A percentile compares a stretch with the other conserved stretches of the same genome.
These are phyloP conservation scores for Macrosiphum euphorbiae DNA, from an alignment of 2,888 invertebrate genomes.

Conservation along the genomic window DNA sequence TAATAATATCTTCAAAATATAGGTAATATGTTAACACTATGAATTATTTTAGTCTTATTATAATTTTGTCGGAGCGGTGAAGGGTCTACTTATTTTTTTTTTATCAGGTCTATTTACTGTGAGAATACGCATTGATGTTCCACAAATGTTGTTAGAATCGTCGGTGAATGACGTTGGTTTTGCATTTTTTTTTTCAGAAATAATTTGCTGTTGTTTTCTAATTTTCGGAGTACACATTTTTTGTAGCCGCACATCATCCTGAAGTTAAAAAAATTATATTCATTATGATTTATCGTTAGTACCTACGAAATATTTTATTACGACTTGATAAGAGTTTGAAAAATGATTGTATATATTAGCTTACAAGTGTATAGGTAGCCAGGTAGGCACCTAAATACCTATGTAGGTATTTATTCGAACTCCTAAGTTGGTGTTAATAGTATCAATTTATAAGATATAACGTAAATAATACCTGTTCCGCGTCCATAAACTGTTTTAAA, in stretches of 20 bases:
- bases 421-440: not conserved
- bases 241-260: conserved; percentile 39
- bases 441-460: not conserved
- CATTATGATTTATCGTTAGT: not conserved
- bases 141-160: not conserved
- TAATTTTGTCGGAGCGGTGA: conserved; percentile 29
- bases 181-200: not conserved
- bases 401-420: not conserved
- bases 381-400: no score
- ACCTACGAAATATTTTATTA: not conserved
- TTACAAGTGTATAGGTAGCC: not conserved
- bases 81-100: conserved; percentile 9
- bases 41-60: not conserved
- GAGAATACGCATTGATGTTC: conserved; percentile 36
- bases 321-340: not conserved
- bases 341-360: not conserved
- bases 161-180: not conserved
- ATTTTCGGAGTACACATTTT: conserved; percentile 50
- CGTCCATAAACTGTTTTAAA: conserved; percentile 53
- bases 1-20: not conserved
- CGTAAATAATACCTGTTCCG: conserved; percentile 38
- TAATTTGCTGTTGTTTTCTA: not conserved
- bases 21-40: not conserved
- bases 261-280: not conserved
- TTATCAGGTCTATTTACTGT: conserved; percentile 26